Conservation (phyloP, 2,888 invertebrate species). For the Mayetiola destructor region DNA sequence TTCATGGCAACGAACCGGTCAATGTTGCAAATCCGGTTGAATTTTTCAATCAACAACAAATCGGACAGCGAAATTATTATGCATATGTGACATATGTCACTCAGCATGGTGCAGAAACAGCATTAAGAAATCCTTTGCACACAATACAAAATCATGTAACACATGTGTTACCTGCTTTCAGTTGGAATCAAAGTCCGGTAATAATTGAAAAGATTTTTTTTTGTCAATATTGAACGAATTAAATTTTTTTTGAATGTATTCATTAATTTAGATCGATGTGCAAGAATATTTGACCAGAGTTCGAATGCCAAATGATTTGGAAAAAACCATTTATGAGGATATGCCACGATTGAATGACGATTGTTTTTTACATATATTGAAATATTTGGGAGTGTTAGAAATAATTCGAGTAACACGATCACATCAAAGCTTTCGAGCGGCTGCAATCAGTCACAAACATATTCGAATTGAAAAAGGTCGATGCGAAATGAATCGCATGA, state of each 20-base stretch:
- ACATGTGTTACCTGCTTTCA: not conserved
- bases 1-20: not conserved
- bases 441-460: not conserved
- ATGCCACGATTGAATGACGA: not conserved
- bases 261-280: too few relatives aligned
- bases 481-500: not conserved
- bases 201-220: too few relatives aligned
- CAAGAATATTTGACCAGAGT: not conserved
- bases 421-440: not conserved
- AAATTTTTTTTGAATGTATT: too few relatives aligned
- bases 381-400: not conserved
- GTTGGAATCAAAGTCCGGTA: slow-evolving; percentile 3
- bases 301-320: not conserved
- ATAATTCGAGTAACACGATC: not conserved
- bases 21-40: not conserved
- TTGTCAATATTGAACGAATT: too few relatives aligned
- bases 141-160: not conserved
- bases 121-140: not conserved
- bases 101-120: not conserved
- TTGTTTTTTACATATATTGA: not conserved
- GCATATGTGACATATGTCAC: slow-evolving; percentile 10
- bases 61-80: not conserved
- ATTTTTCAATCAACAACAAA: not conserved
- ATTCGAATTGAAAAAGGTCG: not conserved
- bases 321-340: not conserved